Evolutionary conservation across 2,888 invertebrate genomes (phyloP).

Genomic region (Nephrotoma flavescens): DNA sequence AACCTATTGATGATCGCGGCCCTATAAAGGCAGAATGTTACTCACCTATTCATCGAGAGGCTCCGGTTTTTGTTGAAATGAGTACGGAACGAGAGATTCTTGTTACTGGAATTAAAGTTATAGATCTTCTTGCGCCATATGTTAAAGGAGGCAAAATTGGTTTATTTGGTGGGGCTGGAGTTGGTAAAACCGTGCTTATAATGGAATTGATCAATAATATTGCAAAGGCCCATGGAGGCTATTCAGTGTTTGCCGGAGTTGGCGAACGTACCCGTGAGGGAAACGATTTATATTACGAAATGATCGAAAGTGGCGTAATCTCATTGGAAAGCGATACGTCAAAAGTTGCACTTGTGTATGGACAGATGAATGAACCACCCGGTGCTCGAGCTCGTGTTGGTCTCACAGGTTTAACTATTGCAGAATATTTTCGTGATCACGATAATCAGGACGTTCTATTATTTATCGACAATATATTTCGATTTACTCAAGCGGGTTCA

Average conservation of each 20-base stretch:
- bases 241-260: slow-evolving; percentile 92
- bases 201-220: slow-evolving; percentile 95
- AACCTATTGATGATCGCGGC: slow-evolving; percentile 74
- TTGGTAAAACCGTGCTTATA: slow-evolving; percentile 89
- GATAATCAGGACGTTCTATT: slow-evolving; percentile 90
- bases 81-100: slow-evolving; percentile 81
- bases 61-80: slow-evolving; percentile 85
- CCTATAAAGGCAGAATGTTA: slow-evolving; percentile 64
- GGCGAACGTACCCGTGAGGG: slow-evolving; percentile 91
- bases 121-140: slow-evolving; percentile 83
- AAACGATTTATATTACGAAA: slow-evolving; percentile 90
- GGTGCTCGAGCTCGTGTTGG: slow-evolving; percentile 90
- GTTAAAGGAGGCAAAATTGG: slow-evolving; percentile 92
- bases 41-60: slow-evolving; percentile 78
- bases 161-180: slow-evolving; percentile 85
- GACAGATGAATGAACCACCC: slow-evolving; percentile 95
- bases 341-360: slow-evolving; percentile 75
- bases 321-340: slow-evolving; percentile 79
- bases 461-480: slow-evolving; percentile 94
- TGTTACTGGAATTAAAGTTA: slow-evolving; percentile 84
- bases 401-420: slow-evolving; percentile 80
- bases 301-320: slow-evolving; percentile 89
- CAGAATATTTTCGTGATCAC: slow-evolving; percentile 87
- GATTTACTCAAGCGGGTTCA: slow-evolving; percentile 83
- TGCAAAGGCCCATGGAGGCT: slow-evolving; percentile 91